phyloP scores from a whole-genome alignment of 2,113 vertebrate genomes.

The human region GRCh38 chr18:45580001-45580500 shows the following conservation, averaged over 20 bases:
- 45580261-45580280: neutral
- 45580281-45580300: neutral
- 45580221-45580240: neutral
- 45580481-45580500: neutral
- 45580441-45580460: neutral
- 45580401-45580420: neutral
- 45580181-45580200: neutral
- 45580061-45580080: neutral
- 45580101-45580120: neutral
- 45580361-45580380: neutral
- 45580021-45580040: neutral
- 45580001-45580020: neutral
- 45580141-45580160: neutral
- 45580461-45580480: neutral
- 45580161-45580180: neutral
- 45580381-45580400: neutral
- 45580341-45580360: neutral
- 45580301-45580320: neutral
- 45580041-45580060: neutral
- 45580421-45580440: neutral
- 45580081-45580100: neutral
- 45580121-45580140: neutral
- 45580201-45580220: neutral
- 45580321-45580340: neutral
- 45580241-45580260: neutral